Evolutionary conservation across 2,797 vertebrate genomes (phyloP).

Genomic region (Oreonectes daqikongensis): DNA sequence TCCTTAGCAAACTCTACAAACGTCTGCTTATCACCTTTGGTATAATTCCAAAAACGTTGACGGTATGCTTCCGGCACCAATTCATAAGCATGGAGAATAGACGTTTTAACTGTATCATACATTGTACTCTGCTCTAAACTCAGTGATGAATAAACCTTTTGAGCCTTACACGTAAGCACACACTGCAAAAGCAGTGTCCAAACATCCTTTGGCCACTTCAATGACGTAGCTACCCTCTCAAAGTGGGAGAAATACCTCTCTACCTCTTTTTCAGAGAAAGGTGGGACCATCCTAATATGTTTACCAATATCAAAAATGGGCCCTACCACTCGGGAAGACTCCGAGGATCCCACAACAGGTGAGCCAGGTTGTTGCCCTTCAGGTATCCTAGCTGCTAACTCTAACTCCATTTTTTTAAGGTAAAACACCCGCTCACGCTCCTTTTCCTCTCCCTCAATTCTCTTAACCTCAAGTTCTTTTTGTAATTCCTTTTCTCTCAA

Average conservation of each 20-base stretch:
- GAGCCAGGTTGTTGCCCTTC: background rate
- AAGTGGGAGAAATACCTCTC: background rate
- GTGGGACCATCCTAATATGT: background rate
- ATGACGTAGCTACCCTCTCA: background rate
- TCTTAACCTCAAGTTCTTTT: background rate
- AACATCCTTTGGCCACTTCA: background rate
- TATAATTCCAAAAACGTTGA: background rate
- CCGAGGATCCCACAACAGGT: too few relatives aligned
- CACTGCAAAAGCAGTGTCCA: background rate
- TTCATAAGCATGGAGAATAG: slow-evolving; percentile 16
- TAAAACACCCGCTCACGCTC: background rate
- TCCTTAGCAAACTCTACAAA: slow-evolving; percentile 15
- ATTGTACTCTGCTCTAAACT: background rate
- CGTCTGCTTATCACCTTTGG: background rate
- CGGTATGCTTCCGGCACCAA: slow-evolving; percentile 23
- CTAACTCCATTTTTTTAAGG: background rate
- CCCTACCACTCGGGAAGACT: background rate
- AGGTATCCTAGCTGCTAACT: background rate
- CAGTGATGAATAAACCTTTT: background rate
- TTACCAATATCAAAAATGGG: background rate
- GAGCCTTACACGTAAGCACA: background rate
- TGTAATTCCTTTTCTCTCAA: background rate
- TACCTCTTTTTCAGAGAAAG: background rate
- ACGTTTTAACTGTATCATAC: slow-evolving; percentile 19
- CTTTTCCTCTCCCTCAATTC: background rate